Evolutionary conservation across 2,888 invertebrate genomes (phyloP).

Genomic region (Spatulosminthurus flaviceps): DNA sequence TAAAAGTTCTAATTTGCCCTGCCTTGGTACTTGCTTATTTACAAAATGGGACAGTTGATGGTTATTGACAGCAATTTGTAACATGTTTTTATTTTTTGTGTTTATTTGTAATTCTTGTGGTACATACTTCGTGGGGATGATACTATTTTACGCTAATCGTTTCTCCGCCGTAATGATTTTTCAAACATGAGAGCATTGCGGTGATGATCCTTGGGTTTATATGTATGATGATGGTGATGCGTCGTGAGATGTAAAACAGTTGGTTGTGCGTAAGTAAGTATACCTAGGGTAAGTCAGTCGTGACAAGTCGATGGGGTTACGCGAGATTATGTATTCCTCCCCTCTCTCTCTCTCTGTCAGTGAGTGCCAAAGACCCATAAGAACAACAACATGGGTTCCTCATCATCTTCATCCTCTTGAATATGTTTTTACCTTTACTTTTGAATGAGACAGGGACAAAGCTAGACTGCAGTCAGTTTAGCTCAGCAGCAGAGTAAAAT

Average conservation of each 20-base stretch:
- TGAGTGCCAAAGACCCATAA: constrained; percentile 3
- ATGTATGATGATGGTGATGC: too few species aligned
- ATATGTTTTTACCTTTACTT: background rate
- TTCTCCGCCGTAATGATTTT: background rate
- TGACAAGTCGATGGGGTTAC: constrained; percentile 44
- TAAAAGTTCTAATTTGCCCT: background rate
- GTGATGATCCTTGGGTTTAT: constrained; percentile 10
- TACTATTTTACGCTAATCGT: constrained; percentile 7
- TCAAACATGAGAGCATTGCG: background rate
- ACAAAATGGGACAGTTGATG: too few species aligned
- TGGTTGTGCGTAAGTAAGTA: constrained; percentile 15
- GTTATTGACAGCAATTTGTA: background rate
- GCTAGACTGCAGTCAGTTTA: background rate
- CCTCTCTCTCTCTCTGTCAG: constrained; percentile 26
- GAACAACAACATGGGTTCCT: constrained; percentile 35
- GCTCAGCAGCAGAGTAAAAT: background rate
- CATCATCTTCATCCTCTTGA: background rate
- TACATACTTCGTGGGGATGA: background rate
- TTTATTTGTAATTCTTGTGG: background rate
- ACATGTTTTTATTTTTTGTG: background rate
- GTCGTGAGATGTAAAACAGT: background rate
- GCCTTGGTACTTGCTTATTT: background rate
- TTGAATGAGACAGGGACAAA: background rate
- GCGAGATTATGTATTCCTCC: constrained; percentile 27
- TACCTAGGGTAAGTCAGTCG: constrained; percentile 24